Evolutionary conservation across 2,888 invertebrate species (phyloP).

Genomic region (Drosophila sordidula): DNA sequence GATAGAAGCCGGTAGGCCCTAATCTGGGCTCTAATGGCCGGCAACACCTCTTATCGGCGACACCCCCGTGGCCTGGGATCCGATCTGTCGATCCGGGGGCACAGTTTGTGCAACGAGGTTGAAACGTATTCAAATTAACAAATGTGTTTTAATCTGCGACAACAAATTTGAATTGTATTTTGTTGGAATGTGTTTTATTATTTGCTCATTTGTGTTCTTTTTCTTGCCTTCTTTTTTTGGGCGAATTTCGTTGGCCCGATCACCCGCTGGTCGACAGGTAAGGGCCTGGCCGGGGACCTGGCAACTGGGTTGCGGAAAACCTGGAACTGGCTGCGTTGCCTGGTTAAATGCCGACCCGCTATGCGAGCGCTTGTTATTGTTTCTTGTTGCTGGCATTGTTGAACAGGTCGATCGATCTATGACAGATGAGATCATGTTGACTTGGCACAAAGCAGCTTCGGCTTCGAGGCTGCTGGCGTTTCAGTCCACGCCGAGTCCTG

Average conservation of each 20-base stretch:
- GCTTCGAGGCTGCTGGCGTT: slow-evolving; percentile 45
- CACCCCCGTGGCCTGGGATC: slow-evolving; percentile 20
- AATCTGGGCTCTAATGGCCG: slow-evolving; percentile 69
- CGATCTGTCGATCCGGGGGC: background rate
- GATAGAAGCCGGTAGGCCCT: slow-evolving; percentile 39
- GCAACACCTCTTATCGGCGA: slow-evolving; percentile 67
- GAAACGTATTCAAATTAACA: slow-evolving; percentile 80
- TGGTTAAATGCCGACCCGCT: slow-evolving; percentile 58
- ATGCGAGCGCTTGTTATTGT: slow-evolving; percentile 28
- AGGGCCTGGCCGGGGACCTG: slow-evolving; percentile 13
- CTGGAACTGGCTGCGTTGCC: slow-evolving; percentile 29
- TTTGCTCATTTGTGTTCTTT: slow-evolving; percentile 4
- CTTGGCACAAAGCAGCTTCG: slow-evolving; percentile 59
- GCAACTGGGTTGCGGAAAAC: slow-evolving; percentile 8
- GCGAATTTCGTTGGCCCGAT: slow-evolving; percentile 65
- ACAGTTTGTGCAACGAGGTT: slow-evolving; percentile 72
- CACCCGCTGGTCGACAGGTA: slow-evolving; percentile 83
- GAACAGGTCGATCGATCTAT: slow-evolving; percentile 84
- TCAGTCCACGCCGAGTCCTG: slow-evolving; percentile 59
- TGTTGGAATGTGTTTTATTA: slow-evolving; percentile 38
- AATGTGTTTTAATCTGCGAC: slow-evolving; percentile 82
- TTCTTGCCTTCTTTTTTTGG: slow-evolving; percentile 38
- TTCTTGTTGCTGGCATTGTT: slow-evolving; percentile 57
- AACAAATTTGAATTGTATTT: slow-evolving; percentile 77
- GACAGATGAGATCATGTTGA: slow-evolving; percentile 84